phyloP scores from a whole-genome alignment of 2,113 vertebrate genomes.

The Cyanistes caeruleus region DNA sequence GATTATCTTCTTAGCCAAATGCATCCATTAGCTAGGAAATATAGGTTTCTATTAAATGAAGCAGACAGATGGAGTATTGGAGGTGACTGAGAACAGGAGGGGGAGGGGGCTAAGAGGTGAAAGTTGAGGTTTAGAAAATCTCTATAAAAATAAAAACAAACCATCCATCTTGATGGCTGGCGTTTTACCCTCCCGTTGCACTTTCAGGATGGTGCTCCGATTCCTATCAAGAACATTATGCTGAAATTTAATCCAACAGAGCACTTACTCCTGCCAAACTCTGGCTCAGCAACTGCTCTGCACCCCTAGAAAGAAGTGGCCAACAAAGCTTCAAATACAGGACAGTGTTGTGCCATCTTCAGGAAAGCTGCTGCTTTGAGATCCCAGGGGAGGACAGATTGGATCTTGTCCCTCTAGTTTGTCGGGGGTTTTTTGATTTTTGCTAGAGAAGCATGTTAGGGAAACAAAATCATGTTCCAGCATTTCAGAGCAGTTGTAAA shows the following conservation, averaged over 20 bases:
- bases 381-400: neutral
- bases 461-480: neutral
- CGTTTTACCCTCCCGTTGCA: constrained; percentile 73
- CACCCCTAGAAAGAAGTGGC: neutral
- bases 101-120: constrained; percentile 62
- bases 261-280: constrained; percentile 40
- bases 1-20: constrained; percentile 59
- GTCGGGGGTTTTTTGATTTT: neutral
- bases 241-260: constrained; percentile 73
- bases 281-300: neutral
- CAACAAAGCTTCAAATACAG: neutral
- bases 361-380: neutral
- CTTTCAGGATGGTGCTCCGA: constrained; percentile 68
- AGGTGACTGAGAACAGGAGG: constrained; percentile 58
- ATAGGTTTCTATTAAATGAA: constrained; percentile 67
- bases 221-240: constrained; percentile 58
- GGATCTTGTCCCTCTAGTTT: neutral
- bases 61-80: constrained; percentile 51
- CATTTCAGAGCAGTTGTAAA: constrained; percentile 64
- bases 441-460: neutral
- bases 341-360: neutral
- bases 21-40: constrained; percentile 70
- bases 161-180: constrained; percentile 73
- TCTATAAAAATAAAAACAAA: constrained; percentile 81
- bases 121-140: constrained; percentile 79